These are phyloP conservation scores for Karalla daura DNA, from an alignment of 2,797 vertebrate genomes.

Conservation along the genomic window DNA sequence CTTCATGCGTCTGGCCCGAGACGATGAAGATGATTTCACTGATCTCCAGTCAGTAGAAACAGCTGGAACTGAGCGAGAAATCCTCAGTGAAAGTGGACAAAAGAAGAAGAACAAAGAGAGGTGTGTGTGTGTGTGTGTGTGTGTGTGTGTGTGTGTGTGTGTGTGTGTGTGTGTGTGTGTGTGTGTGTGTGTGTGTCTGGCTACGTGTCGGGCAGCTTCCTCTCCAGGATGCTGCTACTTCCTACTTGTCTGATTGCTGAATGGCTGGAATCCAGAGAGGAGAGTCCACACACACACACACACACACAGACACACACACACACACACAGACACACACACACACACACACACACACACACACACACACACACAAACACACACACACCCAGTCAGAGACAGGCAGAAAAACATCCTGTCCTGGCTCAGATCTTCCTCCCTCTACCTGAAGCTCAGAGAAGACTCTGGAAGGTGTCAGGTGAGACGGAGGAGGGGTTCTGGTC, in stretches of 20 bases:
- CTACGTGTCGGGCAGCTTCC: slow-evolving; percentile 62
- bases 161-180: background rate
- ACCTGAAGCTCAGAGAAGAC: no score
- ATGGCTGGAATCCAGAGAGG: slow-evolving; percentile 67
- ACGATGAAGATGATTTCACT: no score
- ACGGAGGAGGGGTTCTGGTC: no score
- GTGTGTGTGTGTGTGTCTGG: slow-evolving; percentile 26
- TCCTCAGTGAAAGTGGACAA: background rate
- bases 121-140: background rate
- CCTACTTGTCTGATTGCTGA: slow-evolving; percentile 70
- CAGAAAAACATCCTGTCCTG: slow-evolving; percentile 76
- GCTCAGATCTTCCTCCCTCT: slow-evolving; percentile 60
- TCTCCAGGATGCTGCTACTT: slow-evolving; percentile 54
- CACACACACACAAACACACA: slow-evolving; percentile 40
- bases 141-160: background rate
- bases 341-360: slow-evolving; percentile 33
- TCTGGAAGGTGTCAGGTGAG: no score
- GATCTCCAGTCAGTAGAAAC: no score
- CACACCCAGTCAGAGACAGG: slow-evolving; percentile 39
- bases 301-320: slow-evolving; percentile 16
- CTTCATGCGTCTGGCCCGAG: no score
- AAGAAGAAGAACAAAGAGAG: background rate
- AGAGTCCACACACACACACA: slow-evolving; percentile 5
- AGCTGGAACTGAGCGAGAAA: no score
- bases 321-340: no score